phyloP scores from a whole-genome alignment of 2,888 invertebrate species.

The Pharmacophagus antenor region DNA sequence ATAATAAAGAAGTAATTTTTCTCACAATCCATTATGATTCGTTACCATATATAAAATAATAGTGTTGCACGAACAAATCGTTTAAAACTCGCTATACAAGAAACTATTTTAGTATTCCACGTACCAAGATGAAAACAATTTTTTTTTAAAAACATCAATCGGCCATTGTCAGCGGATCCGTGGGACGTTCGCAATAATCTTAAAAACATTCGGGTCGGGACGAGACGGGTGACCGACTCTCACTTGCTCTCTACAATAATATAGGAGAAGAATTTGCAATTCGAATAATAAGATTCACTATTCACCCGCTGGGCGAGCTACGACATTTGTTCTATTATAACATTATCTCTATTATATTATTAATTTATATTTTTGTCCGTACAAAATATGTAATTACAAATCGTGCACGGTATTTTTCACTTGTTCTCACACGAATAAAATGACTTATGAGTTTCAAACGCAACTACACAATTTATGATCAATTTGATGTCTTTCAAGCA shows the following conservation, averaged over 20 bases:
- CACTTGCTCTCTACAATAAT: constrained; percentile 37
- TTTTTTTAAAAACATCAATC: constrained; percentile 66
- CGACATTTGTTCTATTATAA: constrained; percentile 5
- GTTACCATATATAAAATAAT: no score
- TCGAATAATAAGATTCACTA: constrained; percentile 50
- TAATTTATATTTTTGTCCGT: neutral
- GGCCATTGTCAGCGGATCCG: constrained; percentile 54
- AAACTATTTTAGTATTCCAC: neutral
- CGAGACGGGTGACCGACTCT: constrained; percentile 40
- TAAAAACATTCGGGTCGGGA: constrained; percentile 58
- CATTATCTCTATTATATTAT: neutral
- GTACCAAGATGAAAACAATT: constrained; percentile 43
- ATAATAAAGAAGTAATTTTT: no score
- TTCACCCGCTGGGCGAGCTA: constrained; percentile 33
- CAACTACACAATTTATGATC: no score
- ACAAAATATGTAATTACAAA: no score
- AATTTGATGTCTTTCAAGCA: no score
- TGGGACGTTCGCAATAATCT: constrained; percentile 68
- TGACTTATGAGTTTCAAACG: no score
- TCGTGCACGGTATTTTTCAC: no score
- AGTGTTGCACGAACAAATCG: neutral
- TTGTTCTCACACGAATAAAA: no score
- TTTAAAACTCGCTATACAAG: neutral
- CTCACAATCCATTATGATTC: no score
- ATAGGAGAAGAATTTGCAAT: constrained; percentile 54